Evolutionary conservation across 1,140 invertebrate genomes (phyloP), one percentile per base, ranked within the genome.

Genomic region (Rhopalosiphum maidis): DNA sequence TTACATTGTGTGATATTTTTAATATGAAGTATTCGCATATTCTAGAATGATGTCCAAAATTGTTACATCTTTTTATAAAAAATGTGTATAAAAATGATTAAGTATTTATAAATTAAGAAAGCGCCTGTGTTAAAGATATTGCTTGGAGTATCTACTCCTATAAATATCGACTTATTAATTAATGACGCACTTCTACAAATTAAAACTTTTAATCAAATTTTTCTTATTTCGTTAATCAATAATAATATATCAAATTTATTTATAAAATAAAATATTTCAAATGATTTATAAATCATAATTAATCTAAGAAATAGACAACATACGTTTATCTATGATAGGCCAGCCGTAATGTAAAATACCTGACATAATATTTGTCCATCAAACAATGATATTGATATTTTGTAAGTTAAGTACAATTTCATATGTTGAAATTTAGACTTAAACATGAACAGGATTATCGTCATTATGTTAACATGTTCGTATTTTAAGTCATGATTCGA

Each of bases 391-490:
- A 23, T 35, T 83, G 22, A 83, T 83, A 83, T 83, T 48, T 30
- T 48, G 35, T 22, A 5, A 77, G 23, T 30, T 86, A 48, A 87
- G 22, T 87, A 87, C 6, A 35, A n/a, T 46, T n/a, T 5, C 43
- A n/a, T 46, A 86, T 25, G 15, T 86, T 25, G 23, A 86, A 86
- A 86, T 25, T 41, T n/a, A 87, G 30, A 48, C 46, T 87, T 87
- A 48, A n/a, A n/a, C 18, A 46, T 18, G 43, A 15, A 25, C 4
- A 25, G 41, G 43, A 86, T 46, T 86, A 86, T 46, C 30, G 37
- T 48, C 43, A 46, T 87, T 87, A 48, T 25, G 30, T 87, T 30
- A 87, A 48, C 86, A 48, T 88, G 87, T 88, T 88, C 87, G 23
- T 54, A 21, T 88, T 35, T 51, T 51, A 54, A 54, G 51, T 51